Evolutionary conservation across 2,113 vertebrate genomes (phyloP), one percentile per base, ranked within the genome.

Genomic region (Amphiprion percula): DNA sequence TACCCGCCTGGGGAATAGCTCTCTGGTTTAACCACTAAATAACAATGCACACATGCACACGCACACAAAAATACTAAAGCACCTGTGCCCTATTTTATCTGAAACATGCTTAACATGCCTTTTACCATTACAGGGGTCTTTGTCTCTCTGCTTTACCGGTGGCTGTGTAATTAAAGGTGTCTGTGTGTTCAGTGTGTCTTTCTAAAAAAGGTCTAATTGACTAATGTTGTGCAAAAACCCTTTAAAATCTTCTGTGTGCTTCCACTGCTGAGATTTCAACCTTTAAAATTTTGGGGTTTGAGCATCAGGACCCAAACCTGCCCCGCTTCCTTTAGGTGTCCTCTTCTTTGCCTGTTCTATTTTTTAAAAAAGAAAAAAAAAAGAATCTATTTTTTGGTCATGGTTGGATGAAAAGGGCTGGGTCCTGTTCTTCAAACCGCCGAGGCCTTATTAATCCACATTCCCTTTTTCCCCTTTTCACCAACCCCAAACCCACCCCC

Each of bases 341-440:
- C 73, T 71, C 69, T 79, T 79, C 82, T 88, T 85, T 80, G 76
- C 72, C 58, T 74, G 65, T 58, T 30, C 21, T 26, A 26, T 26
- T 73, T 63, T 63, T 63, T 7, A 56, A 56, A 10, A 15, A 33
- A 61, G 2, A 33, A 4, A 8, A 33, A 33, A 33, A 33, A 39
- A 12, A 2, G 21, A 28, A 17, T 53, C 1, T 26, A 2, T 62
- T 85, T 84, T 60, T 58, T 68, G 67, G 15, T 84, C 61, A 26
- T 56, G 65, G 10, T 58, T 54, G 68, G 59, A 68, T 65, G 24
- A 56, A 68, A 80, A 82, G 30, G 53, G 52, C 82, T 78, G 65
- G 88, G 85, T 93, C 61, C 91, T 90, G 85, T 89, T 92, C 88
- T 90, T 92, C 76, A 85, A 91, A 90, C 76, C 81, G 33, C 68